phyloP scores from a whole-genome alignment of 2,797 vertebrate genomes.

The Sebastes trivittatus region DNA sequence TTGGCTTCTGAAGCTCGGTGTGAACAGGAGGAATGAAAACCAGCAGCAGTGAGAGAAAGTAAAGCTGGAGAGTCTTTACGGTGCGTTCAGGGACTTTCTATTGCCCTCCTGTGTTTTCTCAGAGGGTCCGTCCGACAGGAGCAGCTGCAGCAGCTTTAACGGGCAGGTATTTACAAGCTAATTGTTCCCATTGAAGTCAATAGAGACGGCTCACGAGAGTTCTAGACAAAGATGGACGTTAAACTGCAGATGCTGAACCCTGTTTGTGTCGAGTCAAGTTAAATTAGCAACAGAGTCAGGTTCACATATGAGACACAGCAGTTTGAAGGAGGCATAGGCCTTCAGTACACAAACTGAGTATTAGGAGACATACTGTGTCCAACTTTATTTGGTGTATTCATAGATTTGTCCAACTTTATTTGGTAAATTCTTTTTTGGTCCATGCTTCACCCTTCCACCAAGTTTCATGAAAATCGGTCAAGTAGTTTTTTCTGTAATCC shows the following conservation, averaged over 20 bases:
- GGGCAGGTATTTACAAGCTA: constrained; percentile 46
- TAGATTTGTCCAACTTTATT: too few relatives aligned
- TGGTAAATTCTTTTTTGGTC: neutral
- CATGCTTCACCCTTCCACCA: neutral
- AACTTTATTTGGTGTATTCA: neutral
- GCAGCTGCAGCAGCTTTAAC: constrained; percentile 35
- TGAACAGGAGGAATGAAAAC: neutral
- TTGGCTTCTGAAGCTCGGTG: constrained; percentile 5
- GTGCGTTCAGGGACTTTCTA: neutral
- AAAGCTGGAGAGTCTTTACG: neutral
- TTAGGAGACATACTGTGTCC: too few relatives aligned
- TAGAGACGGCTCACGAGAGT: neutral
- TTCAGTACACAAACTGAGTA: neutral
- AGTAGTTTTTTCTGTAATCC: neutral
- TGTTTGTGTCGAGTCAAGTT: neutral
- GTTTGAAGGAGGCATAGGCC: neutral
- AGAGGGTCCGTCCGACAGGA: neutral
- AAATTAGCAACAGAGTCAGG: neutral
- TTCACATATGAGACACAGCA: neutral
- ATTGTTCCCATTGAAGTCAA: neutral
- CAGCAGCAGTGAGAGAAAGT: neutral
- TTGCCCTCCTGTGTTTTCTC: neutral
- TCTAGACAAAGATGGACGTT: neutral
- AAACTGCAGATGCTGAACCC: constrained; percentile 15
- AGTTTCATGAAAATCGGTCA: neutral